Evolutionary conservation across 2,113 vertebrate species (phyloP), one percentile per base, ranked within the genome.

Genomic region (Colaptes auratus): DNA sequence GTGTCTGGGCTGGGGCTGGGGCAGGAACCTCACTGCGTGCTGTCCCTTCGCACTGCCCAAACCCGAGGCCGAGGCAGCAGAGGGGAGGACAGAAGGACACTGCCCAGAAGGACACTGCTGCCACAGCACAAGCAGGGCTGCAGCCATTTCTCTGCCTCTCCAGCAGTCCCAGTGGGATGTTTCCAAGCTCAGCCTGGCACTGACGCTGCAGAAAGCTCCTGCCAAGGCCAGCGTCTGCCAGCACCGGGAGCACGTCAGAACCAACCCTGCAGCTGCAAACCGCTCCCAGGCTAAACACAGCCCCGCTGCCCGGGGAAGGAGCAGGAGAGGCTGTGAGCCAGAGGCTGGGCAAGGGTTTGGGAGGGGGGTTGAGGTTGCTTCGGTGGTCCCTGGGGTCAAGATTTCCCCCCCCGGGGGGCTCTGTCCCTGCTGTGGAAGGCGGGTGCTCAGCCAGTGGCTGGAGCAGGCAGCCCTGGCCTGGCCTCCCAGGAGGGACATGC

Each of bases 261-360:
- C 91, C 69, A 93, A 35, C 48, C 58, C 71, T 46, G 58, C 18
- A 27, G 46, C 82, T 5, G 69, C 46, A 46, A 86, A 20, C 52
- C 20, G 52, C 89, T 88, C 44, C 44, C 0, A 0, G 60, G 77
- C 3, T 6, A 61, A 74, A 72, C 52, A 18, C 0, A 0, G 48
- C 39, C 0, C 0, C 65, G 83, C 33, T 88, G 28, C 65, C 0
- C 0, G 65, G 31, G 0, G 0, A 19, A 24, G 20, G 44, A 52
- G 3, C 18, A 5, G 0, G 44, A 56, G 3, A 24, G 6, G 0
- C 1, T 9, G 28, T 31, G 58, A 1, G 3, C 13, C 2, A 52
- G 70, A 28, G 64, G 20, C 44, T 35, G 44, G n/a, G 7, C 2
- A 4, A 66, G n/a, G n/a, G 15, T 78, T 79, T 42, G 39, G 36